These are phyloP conservation scores for Pseudomyrmex flavicornis DNA, from an alignment of 1,140 invertebrate species.

Conservation along the genomic window DNA sequence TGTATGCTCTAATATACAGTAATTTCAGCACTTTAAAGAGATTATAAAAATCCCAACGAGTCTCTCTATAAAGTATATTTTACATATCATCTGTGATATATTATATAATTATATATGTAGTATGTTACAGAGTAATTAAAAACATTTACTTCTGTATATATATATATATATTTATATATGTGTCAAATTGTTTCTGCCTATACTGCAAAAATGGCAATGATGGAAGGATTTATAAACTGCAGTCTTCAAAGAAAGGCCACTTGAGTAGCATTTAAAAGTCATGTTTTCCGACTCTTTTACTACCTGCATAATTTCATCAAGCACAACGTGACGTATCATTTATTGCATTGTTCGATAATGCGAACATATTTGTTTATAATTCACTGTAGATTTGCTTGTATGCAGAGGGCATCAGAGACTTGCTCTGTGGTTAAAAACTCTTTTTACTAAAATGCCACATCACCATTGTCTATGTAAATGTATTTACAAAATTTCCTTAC, in stretches of 20 bases:
- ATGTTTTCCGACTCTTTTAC: constrained; percentile 69
- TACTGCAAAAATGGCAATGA: constrained; percentile 75
- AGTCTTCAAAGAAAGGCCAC: constrained; percentile 84
- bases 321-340: constrained; percentile 47
- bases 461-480: constrained; percentile 67
- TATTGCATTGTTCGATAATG: constrained; percentile 63
- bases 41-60: constrained; percentile 47
- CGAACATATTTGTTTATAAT: constrained; percentile 63
- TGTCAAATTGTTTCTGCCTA: constrained; percentile 62
- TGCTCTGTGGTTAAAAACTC: constrained; percentile 60
- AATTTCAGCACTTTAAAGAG: constrained; percentile 35
- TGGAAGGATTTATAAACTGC: constrained; percentile 79
- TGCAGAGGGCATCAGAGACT: constrained; percentile 46
- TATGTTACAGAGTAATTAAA: constrained; percentile 62
- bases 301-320: constrained; percentile 61
- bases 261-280: constrained; percentile 72
- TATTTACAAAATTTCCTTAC: constrained; percentile 75
- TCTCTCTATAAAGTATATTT: constrained; percentile 51
- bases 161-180: neutral
- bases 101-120: constrained; percentile 49
- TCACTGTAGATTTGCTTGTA: constrained; percentile 53
- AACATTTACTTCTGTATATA: constrained; percentile 51
- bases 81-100: constrained; percentile 54
- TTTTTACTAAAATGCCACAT: constrained; percentile 70
- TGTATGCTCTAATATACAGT: constrained; percentile 33